A percentile compares a stretch with the other conserved stretches of the same genome.
phyloP scores from a whole-genome alignment of 2,888 invertebrate genomes.

The Nematopogon swammerdamellus region DNA sequence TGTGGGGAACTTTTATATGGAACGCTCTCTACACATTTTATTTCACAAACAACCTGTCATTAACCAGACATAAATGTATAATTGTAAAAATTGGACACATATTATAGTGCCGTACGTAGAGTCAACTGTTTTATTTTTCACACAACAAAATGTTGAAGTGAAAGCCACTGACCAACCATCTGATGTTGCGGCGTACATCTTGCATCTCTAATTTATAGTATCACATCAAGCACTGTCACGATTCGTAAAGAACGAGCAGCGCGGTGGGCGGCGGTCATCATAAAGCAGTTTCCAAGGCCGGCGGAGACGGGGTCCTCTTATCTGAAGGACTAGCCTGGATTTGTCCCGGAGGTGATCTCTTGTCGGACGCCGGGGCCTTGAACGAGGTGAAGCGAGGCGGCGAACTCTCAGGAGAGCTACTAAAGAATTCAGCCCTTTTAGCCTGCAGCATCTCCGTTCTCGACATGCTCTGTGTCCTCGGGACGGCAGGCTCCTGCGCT shows the following conservation, averaged over 20 bases:
- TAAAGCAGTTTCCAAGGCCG: constrained; percentile 64
- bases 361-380: constrained; percentile 26
- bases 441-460: constrained; percentile 57
- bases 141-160: no score
- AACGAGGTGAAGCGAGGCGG: constrained; percentile 41
- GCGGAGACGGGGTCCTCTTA: constrained; percentile 39
- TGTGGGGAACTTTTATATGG: no score
- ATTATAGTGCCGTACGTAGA: no score
- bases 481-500: constrained; percentile 37
- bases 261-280: constrained; percentile 24
- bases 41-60: no score
- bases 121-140: no score
- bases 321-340: constrained; percentile 38
- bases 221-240: constrained; percentile 14
- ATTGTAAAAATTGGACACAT: no score
- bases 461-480: constrained; percentile 27
- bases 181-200: no score
- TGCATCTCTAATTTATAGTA: no score
- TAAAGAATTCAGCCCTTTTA: constrained; percentile 60
- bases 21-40: no score
- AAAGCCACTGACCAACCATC: no score
- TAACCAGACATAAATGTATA: no score
- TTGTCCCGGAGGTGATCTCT: no score
- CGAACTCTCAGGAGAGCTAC: constrained; percentile 31
- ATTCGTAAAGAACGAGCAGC: constrained; percentile 26